Evolutionary conservation across 2,113 vertebrate genomes (phyloP), one percentile per base, ranked within the genome.

Genomic region (Nothoprocta pentlandii): DNA sequence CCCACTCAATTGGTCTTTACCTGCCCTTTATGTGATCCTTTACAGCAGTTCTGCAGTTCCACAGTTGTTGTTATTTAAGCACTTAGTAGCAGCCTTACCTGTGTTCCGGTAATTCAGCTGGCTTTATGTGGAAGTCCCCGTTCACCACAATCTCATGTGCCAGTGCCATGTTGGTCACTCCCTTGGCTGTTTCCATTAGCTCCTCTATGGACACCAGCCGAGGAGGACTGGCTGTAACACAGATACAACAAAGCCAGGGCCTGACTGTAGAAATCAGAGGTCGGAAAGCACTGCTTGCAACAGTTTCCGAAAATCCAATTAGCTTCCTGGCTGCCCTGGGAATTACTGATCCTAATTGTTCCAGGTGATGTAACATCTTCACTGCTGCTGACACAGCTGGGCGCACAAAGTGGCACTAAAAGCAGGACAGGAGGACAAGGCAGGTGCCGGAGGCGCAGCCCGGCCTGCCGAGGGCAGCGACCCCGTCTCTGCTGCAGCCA

Each of bases 71-170:
- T 41, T 6, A 54, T 80, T 28, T 22, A 25, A 8, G 22, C 26
- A 19, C 32, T 61, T 53, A 41, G 51, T 22, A 85, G 22, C 23
- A 61, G 4, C 54, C 96, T 97, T 94, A 99, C 99, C 99, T 99
- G 97, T 98, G 98, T 81, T 99, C 99, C 46, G 98, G 98, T 81
- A 98, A 92, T 63, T 98, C 98, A 13, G 95, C n/a, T 16, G 98
- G 98, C 77, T 99, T 99, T 91, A 99, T 98, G 96, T 98, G 97
- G 89, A 99, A 99, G 70, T 96, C 98, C 87, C 98, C 98, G 93
- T 99, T 98, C 41, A 99, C 97, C 63, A 99, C 97, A 70, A 99
- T 99, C 94, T 99, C 99, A 5, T 99, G 99, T n/a, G 99, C 99
- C 76, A 99, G 84, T 8, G 98, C 98, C 99, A 99, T 99, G 95